These are phyloP conservation scores for Cairina moschata DNA, from an alignment of 2,113 vertebrate genomes.

Conservation along the genomic window DNA sequence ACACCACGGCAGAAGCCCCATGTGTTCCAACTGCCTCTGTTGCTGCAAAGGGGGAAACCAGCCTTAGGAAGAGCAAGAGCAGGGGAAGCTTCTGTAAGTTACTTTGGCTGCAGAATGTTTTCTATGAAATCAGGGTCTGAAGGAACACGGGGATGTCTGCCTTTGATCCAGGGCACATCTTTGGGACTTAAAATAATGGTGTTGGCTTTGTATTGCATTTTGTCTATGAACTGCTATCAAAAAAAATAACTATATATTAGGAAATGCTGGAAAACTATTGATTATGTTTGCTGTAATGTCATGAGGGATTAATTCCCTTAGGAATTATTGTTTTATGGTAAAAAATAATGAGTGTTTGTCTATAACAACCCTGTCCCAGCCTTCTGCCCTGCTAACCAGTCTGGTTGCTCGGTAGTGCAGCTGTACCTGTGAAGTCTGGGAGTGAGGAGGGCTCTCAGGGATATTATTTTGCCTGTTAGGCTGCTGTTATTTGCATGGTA, in stretches of 20 bases:
- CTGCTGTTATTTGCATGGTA: neutral
- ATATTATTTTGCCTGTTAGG: neutral
- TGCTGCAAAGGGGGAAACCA: neutral
- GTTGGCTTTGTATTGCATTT: neutral
- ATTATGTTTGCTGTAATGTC: neutral
- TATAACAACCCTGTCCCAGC: too few relatives aligned
- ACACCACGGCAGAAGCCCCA: accelerated
- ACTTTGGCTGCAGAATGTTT: neutral
- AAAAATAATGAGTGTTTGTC: neutral
- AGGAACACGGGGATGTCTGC: accelerated
- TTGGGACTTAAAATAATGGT: neutral
- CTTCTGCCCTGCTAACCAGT: neutral
- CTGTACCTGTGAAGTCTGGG: neutral
- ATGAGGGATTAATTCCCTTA: neutral
- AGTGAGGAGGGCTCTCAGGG: neutral
- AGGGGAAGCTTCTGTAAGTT: neutral
- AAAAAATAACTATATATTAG: neutral
- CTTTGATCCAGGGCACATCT: neutral
- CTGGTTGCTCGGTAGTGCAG: neutral
- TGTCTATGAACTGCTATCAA: neutral
- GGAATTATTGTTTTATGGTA: neutral
- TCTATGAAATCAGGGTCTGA: neutral
- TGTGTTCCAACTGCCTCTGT: accelerated
- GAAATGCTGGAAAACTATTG: neutral
- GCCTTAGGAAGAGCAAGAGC: neutral